Evolutionary conservation across 2,113 vertebrate species (phyloP), one percentile per base, ranked within the genome.

Genomic region (Canis aureus): DNA sequence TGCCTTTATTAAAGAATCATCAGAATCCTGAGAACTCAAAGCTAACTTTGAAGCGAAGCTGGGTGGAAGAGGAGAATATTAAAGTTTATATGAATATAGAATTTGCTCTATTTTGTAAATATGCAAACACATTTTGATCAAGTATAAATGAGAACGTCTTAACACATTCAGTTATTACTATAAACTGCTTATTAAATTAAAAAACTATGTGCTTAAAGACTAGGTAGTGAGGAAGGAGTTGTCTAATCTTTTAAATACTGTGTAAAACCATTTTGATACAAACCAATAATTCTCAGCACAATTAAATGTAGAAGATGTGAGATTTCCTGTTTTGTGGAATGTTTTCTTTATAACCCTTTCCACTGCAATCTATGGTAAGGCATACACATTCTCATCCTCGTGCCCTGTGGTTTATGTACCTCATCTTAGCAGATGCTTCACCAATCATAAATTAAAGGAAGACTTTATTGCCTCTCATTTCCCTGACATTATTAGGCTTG

Each of bases 401-500:
- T 78, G 92, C 83, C 90, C 29, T 53, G 32, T 94, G 86, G 32
- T 98, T 98, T 98, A 86, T 97, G 95, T 49, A 89, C 82, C 95
- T 98, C 97, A 82, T 97, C 96, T 43, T 6, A 98, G 95, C 97
- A 98, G 97, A 98, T 95, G 97, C 94, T 97, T 97, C 27, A 6
- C 92, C 97, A 96, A 96, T 76, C 97, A 91, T 98, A 98, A 98
- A 98, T 98, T 98, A 98, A 97, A 84, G 74, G 71, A 71, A 35
- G 53, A 83, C 55, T 98, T 98, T 97, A 98, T 96, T 94, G 88
- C 91, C 85, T 96, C 98, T 98, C 97, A 80, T 97, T 97, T 97
- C 89, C 89, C 89, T 95, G 96, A 95, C 97, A 93, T 98, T 97
- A 98, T 98, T 98, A 96, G 97, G 96, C 97, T 98, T 98, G 97